Conservation (phyloP, 2,888 invertebrate species). For the Barypeithes pellucidus region DNA sequence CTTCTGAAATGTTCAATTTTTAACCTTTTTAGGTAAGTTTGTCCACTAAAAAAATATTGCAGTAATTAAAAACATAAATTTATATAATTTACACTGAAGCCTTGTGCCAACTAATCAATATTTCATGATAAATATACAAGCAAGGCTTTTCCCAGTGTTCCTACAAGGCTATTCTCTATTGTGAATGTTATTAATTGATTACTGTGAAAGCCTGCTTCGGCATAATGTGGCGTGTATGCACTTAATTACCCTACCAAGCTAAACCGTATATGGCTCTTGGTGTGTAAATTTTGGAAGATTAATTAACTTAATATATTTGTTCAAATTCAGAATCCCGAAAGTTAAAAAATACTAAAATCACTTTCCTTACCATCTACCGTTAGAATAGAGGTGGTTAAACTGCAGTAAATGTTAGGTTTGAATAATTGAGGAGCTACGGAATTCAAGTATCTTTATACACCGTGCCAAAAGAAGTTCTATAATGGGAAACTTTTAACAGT, state of each 20-base stretch:
- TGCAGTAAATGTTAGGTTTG: too few relatives aligned
- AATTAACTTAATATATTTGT: constrained; percentile 1
- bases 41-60: too few relatives aligned
- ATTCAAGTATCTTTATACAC: too few relatives aligned
- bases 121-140: constrained; percentile 33
- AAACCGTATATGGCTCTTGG: constrained; percentile 19
- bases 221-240: constrained; percentile 41
- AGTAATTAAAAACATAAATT: not conserved
- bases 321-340: too few relatives aligned
- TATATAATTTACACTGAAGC: not conserved
- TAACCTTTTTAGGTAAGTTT: too few relatives aligned
- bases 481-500: too few relatives aligned
- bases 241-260: constrained; percentile 39
- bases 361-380: too few relatives aligned
- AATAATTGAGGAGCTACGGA: too few relatives aligned
- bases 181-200: constrained; percentile 45
- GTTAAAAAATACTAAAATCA: too few relatives aligned
- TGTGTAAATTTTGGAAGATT: constrained; percentile 23
- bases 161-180: constrained; percentile 22
- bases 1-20: too few relatives aligned
- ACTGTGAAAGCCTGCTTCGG: constrained; percentile 37
- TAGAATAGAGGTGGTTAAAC: too few relatives aligned
- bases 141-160: constrained; percentile 1
- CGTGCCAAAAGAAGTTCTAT: too few relatives aligned
- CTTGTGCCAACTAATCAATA: constrained; percentile 24